Evolutionary conservation across 2,888 invertebrate genomes (phyloP), one percentile per base, ranked within the genome.

Genomic region (Lacanobia wlatinum): DNA sequence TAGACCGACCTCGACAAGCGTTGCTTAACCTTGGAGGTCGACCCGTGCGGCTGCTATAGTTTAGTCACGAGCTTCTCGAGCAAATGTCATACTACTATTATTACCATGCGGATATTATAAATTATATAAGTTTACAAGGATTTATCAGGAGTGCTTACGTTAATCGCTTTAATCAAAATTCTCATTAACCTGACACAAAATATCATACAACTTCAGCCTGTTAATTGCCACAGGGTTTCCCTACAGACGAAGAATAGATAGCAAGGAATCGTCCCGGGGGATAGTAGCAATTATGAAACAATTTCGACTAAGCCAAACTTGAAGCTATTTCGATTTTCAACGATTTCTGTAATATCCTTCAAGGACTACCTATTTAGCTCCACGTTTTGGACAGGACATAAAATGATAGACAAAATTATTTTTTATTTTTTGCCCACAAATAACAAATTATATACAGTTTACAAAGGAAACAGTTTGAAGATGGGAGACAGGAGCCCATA

Each of bases 251-350:
- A 55, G 52, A 70, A 58, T 62, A 48, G 58, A 62, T 83, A 72
- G 77, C 74, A 62, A 78, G 78, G 62, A 62, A 62, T 59, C 38
- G 46, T 78, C 75, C 46, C 71, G 7, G 48, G 77, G 59, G 71
- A 78, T 62, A 12, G 38, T 53, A 38, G 58, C 78, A 75, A 75
- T 78, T 78, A 78, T 62, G 66, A 76, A 75, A 70, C 62, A 75
- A 75, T 75, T 75, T 75, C 16, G 38, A 62, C 21, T 16, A 62
- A 52, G 46, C 21, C 50, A 70, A 75, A 70, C 62, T 58, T 46
- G 21, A 62, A 61, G 52, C 46, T n/a, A 46, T 62, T 62, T 75
- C 71, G 78, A 62, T 70, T 50, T 75, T 48, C 43, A 12, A 58
- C 56, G 16, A 62, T 70, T 38, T 50, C 70, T 58, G 43, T 46